These are phyloP conservation scores for Crypturellus undulatus DNA, from an alignment of 2,113 vertebrate species.

Conservation along the genomic window DNA sequence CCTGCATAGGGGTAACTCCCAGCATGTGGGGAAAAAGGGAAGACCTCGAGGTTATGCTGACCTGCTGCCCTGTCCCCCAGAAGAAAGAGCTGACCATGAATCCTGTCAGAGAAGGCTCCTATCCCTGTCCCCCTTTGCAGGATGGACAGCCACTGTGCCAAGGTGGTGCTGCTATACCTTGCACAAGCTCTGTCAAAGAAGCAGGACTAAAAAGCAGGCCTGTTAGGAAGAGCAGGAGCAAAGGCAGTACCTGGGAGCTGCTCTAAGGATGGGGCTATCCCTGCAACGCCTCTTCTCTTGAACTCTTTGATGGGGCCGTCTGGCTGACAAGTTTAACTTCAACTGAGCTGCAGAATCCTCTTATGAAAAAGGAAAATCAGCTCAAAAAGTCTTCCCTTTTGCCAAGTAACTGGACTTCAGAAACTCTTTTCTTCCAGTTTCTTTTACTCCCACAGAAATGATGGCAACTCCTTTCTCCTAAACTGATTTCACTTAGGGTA, in stretches of 20 bases:
- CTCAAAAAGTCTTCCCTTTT: not conserved
- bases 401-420: not conserved
- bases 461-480: not conserved
- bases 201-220: not conserved
- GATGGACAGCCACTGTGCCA: not conserved
- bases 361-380: not conserved
- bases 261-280: not conserved
- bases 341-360: not conserved
- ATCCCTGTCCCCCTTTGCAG: not conserved
- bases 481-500: not conserved
- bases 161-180: accelerated
- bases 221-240: not conserved
- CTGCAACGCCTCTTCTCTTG: not conserved
- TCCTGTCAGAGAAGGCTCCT: not conserved
- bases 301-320: not conserved
- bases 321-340: not conserved
- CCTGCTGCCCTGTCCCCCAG: not conserved
- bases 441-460: not conserved
- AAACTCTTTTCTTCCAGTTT: not conserved
- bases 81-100: not conserved
- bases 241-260: not conserved
- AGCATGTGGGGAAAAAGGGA: not conserved
- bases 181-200: not conserved
- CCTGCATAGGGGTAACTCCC: not conserved
- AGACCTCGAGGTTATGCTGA: not conserved